Evolutionary conservation across 1,140 invertebrate species (phyloP).

Genomic region (Neuroterus valhalla): DNA sequence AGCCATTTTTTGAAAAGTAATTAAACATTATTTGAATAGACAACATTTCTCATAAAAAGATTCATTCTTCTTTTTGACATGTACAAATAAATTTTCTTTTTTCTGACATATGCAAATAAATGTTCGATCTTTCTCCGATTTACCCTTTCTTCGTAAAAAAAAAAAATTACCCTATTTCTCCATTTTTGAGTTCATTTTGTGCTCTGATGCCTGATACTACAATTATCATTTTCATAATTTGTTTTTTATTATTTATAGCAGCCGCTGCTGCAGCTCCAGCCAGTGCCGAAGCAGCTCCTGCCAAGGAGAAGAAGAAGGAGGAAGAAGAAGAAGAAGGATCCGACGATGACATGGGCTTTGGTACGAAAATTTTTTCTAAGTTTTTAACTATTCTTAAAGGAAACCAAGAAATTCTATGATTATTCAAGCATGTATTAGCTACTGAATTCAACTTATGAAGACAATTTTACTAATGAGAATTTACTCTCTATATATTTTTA

Average conservation of each 20-base stretch:
- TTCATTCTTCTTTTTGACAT: no score
- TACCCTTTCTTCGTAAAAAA: no score
- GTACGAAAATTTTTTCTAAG: conserved; percentile 73
- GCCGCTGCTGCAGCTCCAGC: conserved; percentile 80
- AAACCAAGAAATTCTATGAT: conserved; percentile 61
- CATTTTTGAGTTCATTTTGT: no score
- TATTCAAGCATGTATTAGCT: conserved; percentile 77
- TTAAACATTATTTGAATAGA: no score
- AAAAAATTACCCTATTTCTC: no score
- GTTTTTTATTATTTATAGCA: conserved; percentile 63
- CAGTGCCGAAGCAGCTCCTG: conserved; percentile 80
- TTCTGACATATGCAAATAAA: no score
- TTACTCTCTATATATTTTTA: conserved; percentile 16
- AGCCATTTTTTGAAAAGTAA: no score
- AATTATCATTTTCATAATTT: not conserved
- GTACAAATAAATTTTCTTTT: no score
- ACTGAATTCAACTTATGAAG: conserved; percentile 72
- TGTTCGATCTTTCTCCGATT: no score
- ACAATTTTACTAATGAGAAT: conserved; percentile 69
- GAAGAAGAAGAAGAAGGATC: conserved; percentile 88
- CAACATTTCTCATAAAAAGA: no score
- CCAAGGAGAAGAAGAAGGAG: conserved; percentile 89
- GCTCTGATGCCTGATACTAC: no score
- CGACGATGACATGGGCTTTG: conserved; percentile 97
- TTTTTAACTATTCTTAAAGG: conserved; percentile 25